These are phyloP conservation scores for Metallyticus violacea DNA, from an alignment of 2,888 invertebrate species.

Conservation along the genomic window DNA sequence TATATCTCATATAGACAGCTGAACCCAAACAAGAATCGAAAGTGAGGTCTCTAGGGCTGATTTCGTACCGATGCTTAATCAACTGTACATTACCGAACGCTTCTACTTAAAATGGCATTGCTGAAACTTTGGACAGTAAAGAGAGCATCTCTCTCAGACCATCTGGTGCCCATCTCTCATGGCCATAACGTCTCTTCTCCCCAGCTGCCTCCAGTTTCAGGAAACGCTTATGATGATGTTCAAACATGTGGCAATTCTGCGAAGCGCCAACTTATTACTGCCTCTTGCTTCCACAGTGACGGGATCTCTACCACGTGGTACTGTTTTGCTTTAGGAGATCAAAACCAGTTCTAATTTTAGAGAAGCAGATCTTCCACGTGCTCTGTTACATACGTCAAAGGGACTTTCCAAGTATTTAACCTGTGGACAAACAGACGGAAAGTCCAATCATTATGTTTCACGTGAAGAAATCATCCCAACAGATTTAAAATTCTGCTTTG, in stretches of 20 bases:
- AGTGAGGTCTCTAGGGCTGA: neutral
- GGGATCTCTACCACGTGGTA: neutral
- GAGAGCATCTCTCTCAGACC: neutral
- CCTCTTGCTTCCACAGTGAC: neutral
- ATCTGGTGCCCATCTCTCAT: neutral
- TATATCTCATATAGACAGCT: too few relatives aligned
- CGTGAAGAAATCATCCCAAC: neutral
- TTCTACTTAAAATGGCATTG: too few relatives aligned
- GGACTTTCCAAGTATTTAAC: neutral
- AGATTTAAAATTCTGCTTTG: too few relatives aligned
- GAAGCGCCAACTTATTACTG: neutral
- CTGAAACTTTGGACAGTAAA: too few relatives aligned
- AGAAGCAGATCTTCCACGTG: neutral
- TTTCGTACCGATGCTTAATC: neutral
- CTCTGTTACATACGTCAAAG: neutral
- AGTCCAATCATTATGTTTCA: neutral
- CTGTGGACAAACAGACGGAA: too few relatives aligned
- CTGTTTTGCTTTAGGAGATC: neutral
- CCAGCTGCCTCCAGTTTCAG: neutral
- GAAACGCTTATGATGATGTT: neutral
- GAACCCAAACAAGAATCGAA: neutral
- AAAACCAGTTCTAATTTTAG: neutral
- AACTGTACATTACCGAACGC: neutral
- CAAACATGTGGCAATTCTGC: too few relatives aligned
- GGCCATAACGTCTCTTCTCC: neutral